These are phyloP conservation scores for Petrolisthes cinctipes DNA, from an alignment of 2,888 invertebrate genomes.

Conservation along the genomic window DNA sequence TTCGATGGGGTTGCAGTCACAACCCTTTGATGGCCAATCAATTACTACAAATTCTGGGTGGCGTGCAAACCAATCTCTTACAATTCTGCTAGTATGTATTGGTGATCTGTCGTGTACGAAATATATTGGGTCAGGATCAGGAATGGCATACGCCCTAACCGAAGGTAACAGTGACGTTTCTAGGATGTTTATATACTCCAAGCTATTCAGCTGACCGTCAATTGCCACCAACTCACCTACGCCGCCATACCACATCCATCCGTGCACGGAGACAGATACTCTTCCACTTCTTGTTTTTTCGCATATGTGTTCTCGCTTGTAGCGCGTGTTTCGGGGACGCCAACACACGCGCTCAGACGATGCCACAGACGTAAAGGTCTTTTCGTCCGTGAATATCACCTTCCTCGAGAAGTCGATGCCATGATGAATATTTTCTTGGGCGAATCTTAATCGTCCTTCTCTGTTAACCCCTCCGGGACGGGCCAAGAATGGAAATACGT, in stretches of 20 bases:
- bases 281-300: not conserved
- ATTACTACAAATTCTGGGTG: not conserved
- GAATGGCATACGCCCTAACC: too few relatives aligned
- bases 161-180: too few relatives aligned
- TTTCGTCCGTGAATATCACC: too few relatives aligned
- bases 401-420: too few relatives aligned
- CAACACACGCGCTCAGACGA: too few relatives aligned
- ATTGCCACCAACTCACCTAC: not conserved
- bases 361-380: too few relatives aligned
- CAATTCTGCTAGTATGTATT: constrained; percentile 4
- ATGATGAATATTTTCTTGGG: too few relatives aligned
- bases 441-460: too few relatives aligned
- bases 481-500: too few relatives aligned
- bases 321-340: not conserved
- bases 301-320: not conserved
- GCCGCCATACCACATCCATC: constrained; percentile 6
- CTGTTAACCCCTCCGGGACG: too few relatives aligned
- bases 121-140: not conserved
- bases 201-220: not conserved
- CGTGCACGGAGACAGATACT: not conserved
- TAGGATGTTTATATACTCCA: too few relatives aligned
- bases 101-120: constrained; percentile 1
- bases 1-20: too few relatives aligned
- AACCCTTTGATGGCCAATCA: constrained; percentile 16
- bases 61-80: constrained; percentile 3